phyloP scores from a whole-genome alignment of 2,797 vertebrate species.

The Eulemur albifrons region DNA sequence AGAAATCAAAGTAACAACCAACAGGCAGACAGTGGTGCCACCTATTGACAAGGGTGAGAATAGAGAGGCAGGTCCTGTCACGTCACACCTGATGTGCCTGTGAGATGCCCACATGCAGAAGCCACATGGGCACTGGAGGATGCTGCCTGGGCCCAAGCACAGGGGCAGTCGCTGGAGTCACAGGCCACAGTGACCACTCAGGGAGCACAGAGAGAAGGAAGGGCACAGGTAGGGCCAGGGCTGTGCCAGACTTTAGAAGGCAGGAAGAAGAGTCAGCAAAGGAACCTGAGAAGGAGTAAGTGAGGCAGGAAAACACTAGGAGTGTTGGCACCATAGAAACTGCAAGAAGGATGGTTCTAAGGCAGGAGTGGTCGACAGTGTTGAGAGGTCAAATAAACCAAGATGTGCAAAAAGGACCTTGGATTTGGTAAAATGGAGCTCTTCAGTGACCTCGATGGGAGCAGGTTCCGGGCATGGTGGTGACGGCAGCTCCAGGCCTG shows the following conservation, averaged over 20 bases:
- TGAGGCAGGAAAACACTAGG: background rate
- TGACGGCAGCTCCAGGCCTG: background rate
- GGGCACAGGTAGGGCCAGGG: background rate
- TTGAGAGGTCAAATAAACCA: background rate
- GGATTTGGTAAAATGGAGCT: background rate
- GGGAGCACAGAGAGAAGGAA: background rate
- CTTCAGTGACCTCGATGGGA: background rate
- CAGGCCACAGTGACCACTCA: background rate
- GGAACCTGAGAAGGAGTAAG: background rate
- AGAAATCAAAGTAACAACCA: background rate
- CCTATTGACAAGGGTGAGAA: background rate
- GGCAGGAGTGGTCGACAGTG: background rate
- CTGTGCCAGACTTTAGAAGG: background rate
- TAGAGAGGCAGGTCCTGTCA: background rate
- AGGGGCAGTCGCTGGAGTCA: background rate
- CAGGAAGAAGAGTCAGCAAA: background rate
- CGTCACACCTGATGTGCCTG: background rate
- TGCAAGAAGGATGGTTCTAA: background rate
- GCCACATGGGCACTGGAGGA: background rate
- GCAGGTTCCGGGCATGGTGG: fast-evolving
- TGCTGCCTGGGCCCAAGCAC: background rate
- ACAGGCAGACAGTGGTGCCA: background rate
- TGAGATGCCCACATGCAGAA: background rate
- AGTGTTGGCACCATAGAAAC: background rate
- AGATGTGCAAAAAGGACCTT: background rate